A percentile compares a stretch with the other conserved stretches of the same genome.
Evolutionary conservation across 2,113 vertebrate genomes (phyloP).

Genomic region (Cettia cetti): DNA sequence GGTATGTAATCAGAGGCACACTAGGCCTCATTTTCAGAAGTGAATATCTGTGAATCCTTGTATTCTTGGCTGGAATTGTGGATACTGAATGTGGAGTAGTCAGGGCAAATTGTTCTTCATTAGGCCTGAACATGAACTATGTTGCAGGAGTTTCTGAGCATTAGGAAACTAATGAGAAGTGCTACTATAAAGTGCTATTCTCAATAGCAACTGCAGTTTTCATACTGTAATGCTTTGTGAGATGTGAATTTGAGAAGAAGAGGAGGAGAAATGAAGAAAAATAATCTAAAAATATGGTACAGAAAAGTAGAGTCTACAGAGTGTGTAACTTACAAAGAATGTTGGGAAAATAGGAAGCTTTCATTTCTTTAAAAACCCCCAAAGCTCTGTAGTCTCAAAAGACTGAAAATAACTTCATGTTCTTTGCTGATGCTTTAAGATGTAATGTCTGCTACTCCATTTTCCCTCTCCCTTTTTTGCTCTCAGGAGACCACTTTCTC

Average conservation of each 20-base stretch:
- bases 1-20: background rate
- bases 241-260: background rate
- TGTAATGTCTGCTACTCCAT: background rate
- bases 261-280: background rate
- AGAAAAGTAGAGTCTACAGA: background rate
- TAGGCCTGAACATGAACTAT: background rate
- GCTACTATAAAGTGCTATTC: background rate
- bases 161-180: background rate
- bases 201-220: background rate
- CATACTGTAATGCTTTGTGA: background rate
- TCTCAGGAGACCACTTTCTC: conserved; percentile 20
- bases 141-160: background rate
- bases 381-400: background rate
- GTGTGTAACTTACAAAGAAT: background rate
- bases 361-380: background rate
- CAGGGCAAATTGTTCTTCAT: background rate
- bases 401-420: conserved; percentile 22
- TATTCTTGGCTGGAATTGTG: background rate
- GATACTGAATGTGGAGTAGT: background rate
- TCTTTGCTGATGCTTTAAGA: conserved; percentile 11
- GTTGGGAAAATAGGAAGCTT: conserved; percentile 3
- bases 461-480: conserved; percentile 19
- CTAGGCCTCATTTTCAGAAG: background rate
- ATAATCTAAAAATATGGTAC: background rate
- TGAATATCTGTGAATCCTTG: background rate